Evolutionary conservation across 2,797 vertebrate species (phyloP), one percentile per base, ranked within the genome.

Genomic region (Amblyopsis hoosieri): DNA sequence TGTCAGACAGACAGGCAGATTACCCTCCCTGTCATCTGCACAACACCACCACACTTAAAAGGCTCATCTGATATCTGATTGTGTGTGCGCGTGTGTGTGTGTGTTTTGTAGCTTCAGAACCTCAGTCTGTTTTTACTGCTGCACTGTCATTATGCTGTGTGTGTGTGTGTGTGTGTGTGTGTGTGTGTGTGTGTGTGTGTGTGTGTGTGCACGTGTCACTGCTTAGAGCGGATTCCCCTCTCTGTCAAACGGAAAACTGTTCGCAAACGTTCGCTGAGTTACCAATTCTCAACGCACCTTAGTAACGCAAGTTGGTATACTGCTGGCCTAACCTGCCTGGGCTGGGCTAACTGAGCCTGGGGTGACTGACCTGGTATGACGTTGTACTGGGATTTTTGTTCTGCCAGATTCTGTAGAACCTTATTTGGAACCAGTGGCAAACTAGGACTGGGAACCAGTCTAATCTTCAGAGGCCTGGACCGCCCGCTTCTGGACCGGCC

Each of bases 311-410:
- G 4, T 17, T 52, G 11, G n/a, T 3, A 17, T 52, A 17, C 14
- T 52, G 17, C 15, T 12, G 12, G 3, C 3, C n/a, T 48, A 6
- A n/a, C 12, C 14, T n/a, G 47, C 7, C 23, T 23, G 23, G 23
- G 23, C 23, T 29, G 23, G 3, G 3, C 23, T 3, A 29, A 9
- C 37, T 9, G 7, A 42, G 37, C 37, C 37, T 50, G 3, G 7
- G 62, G 10, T 49, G 19, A 88, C 91, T 87, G 42, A 99, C 97
- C 97, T 96, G 96, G 94, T 75, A 96, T 63, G 31, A 95, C 73
- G 0, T 85, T 91, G 80, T 97, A 96, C 74, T 75, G 93, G 37
- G 85, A 76, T 72, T 95, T 93, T 1, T 83, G 84, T 67, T 92
- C 91, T 65, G 71, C 86, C 52, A 88, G 12, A 50, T 86, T 92